Percentiles rank a stretch among this genome's conserved stretches.
Conservation (phyloP, 2,888 invertebrate species). For the Nomada ferruginata region DNA sequence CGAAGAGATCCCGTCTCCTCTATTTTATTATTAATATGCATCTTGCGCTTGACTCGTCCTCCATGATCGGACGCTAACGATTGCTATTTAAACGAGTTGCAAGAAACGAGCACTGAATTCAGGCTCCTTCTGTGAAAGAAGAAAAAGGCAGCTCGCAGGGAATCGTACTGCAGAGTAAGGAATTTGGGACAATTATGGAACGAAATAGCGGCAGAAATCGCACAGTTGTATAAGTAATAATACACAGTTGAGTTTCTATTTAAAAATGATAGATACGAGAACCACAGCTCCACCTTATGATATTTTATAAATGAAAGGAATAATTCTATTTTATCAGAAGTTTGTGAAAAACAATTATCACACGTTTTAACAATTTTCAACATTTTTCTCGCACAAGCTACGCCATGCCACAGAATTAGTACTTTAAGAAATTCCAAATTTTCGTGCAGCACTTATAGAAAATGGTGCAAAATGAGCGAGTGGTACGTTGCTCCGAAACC, state of each 20-base stretch:
- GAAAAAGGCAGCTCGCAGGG: background rate
- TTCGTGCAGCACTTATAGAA: slow-evolving; percentile 21
- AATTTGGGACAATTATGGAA: background rate
- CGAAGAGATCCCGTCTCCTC: background rate
- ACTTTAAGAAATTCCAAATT: too few relatives aligned
- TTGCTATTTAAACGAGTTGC: slow-evolving; percentile 47
- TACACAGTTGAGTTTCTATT: too few relatives aligned
- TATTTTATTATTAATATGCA: slow-evolving; percentile 51
- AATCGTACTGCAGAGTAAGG: background rate
- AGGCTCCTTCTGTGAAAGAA: background rate
- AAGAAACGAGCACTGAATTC: slow-evolving; percentile 1
- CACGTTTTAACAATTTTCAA: too few relatives aligned
- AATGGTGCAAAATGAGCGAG: slow-evolving; percentile 13
- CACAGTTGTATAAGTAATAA: background rate
- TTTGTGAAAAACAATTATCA: too few relatives aligned
- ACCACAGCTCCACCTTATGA: background rate
- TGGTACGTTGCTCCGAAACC: slow-evolving; percentile 16
- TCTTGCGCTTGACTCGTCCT: slow-evolving; percentile 39
- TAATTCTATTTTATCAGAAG: too few relatives aligned
- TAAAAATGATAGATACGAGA: background rate
- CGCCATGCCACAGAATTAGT: too few relatives aligned
- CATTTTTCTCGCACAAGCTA: too few relatives aligned
- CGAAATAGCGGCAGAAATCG: background rate
- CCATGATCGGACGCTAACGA: slow-evolving; percentile 48
- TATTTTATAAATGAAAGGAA: background rate